phyloP scores from a whole-genome alignment of 2,888 invertebrate genomes.

The Nowickia ferox region DNA sequence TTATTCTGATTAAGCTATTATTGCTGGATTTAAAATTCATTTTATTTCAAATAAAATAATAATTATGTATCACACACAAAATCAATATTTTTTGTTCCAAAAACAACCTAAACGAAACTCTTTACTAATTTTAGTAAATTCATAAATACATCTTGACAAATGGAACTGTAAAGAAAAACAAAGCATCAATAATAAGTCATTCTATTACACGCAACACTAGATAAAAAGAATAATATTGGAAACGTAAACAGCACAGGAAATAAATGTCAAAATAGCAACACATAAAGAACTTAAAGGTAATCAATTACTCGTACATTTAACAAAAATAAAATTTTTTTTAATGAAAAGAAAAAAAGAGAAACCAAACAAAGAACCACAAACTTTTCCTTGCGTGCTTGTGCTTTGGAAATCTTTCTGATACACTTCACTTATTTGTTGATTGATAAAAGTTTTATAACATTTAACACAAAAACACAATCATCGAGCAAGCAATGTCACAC shows the following conservation, averaged over 20 bases:
- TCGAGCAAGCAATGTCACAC: conserved; percentile 1
- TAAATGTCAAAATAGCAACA: conserved; percentile 41
- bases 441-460: conserved; percentile 32
- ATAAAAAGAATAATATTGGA: not conserved
- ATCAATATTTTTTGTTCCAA: too few relatives aligned
- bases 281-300: conserved; percentile 48
- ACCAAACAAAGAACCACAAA: conserved; percentile 6
- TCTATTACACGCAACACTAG: conserved; percentile 27
- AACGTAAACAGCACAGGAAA: conserved; percentile 6
- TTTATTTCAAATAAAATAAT: too few relatives aligned
- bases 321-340: not conserved
- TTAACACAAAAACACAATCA: conserved; percentile 24
- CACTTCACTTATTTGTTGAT: conserved; percentile 15
- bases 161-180: not conserved
- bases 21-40: too few relatives aligned
- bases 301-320: conserved; percentile 51
- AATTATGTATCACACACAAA: too few relatives aligned
- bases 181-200: not conserved
- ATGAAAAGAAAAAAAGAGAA: not conserved
- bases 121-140: too few relatives aligned
- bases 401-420: conserved; percentile 12
- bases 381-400: conserved; percentile 33
- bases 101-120: too few relatives aligned
- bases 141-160: too few relatives aligned
- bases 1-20: too few relatives aligned